phyloP scores from a whole-genome alignment of 2,113 vertebrate genomes.

The Varanus salvator region DNA sequence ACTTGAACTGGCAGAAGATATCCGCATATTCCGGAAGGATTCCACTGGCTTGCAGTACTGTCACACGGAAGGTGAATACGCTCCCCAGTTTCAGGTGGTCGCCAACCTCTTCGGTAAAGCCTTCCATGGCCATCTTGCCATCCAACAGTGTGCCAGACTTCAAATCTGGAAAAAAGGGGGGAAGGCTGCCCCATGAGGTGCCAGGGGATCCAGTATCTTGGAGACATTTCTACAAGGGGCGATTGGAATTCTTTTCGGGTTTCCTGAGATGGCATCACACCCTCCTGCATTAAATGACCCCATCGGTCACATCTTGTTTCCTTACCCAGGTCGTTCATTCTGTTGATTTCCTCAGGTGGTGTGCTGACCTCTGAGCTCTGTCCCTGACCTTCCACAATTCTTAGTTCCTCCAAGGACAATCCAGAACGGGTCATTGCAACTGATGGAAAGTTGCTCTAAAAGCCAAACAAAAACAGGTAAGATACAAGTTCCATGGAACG shows the following conservation, averaged over 20 bases:
- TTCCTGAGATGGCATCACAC: background rate
- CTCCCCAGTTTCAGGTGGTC: conserved; percentile 92
- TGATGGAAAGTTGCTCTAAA: conserved; percentile 87
- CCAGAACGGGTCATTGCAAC: conserved; percentile 90
- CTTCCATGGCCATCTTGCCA: conserved; percentile 86
- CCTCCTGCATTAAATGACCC: background rate
- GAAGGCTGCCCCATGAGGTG: background rate
- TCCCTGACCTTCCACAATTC: conserved; percentile 97
- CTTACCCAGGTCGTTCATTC: conserved; percentile 91
- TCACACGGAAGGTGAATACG: conserved; percentile 96
- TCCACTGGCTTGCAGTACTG: conserved; percentile 92
- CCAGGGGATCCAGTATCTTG: background rate
- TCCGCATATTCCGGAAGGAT: conserved; percentile 94
- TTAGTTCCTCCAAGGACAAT: conserved; percentile 93
- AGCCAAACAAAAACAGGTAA: background rate
- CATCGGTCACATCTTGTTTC: background rate
- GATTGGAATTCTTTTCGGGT: background rate
- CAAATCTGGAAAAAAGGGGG: conserved; percentile 81
- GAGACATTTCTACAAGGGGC: background rate
- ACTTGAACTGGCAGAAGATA: conserved; percentile 99
- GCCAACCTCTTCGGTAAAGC: conserved; percentile 82
- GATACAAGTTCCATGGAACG: background rate
- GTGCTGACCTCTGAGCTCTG: conserved; percentile 92
- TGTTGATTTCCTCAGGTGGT: conserved; percentile 91
- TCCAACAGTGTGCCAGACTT: conserved; percentile 87